These are phyloP conservation scores for Drosophila helvetica DNA, from an alignment of 2,888 invertebrate genomes.

Conservation along the genomic window DNA sequence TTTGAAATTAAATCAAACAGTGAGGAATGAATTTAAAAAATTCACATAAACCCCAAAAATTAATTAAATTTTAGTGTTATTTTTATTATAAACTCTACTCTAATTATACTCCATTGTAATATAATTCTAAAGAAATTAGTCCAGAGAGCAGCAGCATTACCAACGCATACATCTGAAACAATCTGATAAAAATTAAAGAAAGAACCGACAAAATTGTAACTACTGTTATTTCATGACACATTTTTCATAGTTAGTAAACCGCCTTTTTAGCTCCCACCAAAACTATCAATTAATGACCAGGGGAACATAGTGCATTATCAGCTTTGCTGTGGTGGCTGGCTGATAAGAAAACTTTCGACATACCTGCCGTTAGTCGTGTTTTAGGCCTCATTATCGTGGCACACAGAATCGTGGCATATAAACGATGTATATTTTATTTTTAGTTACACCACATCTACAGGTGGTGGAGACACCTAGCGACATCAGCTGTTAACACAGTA, in stretches of 20 bases:
- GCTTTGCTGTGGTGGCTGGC: conserved; percentile 2
- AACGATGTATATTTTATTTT: not conserved
- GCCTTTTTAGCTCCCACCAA: not conserved
- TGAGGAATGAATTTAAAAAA: too few relatives aligned
- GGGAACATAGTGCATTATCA: conserved; percentile 28
- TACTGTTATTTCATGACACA: conserved; percentile 6
- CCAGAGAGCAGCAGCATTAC: not conserved
- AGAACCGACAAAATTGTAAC: not conserved
- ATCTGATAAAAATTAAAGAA: not conserved
- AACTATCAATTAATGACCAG: conserved; percentile 34
- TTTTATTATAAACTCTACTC: not conserved
- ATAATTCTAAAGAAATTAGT: not conserved
- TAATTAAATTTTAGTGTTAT: too few relatives aligned
- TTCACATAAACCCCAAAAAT: too few relatives aligned
- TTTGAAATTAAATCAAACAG: too few relatives aligned
- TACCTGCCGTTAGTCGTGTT: conserved; percentile 18
- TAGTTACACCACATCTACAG: not conserved
- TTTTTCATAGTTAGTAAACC: not conserved
- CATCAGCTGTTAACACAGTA: not conserved
- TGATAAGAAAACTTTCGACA: conserved; percentile 31
- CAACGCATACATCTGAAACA: too few relatives aligned
- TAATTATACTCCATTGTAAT: too few relatives aligned
- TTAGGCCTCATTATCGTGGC: conserved; percentile 22
- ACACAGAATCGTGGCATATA: not conserved
- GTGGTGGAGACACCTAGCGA: not conserved